Conservation (phyloP, 1,140 invertebrate species). For the Aphelinus certus region DNA sequence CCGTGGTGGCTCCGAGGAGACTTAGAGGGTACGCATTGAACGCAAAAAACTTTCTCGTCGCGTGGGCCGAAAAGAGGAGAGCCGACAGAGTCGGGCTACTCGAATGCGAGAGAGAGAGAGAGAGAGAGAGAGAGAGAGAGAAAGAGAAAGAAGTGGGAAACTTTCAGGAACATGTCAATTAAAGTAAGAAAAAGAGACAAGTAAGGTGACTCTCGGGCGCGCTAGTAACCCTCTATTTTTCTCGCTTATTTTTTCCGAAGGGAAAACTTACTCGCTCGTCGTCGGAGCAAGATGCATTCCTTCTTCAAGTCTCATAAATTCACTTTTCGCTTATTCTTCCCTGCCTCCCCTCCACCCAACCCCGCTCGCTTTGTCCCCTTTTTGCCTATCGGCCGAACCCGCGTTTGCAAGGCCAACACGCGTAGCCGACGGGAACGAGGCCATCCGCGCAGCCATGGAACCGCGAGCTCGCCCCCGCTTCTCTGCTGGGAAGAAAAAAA, state of each 20-base stretch:
- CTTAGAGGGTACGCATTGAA: slow-evolving; percentile 12
- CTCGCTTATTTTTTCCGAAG: slow-evolving; percentile 33
- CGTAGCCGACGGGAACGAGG: not conserved
- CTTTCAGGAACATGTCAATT: slow-evolving; percentile 51
- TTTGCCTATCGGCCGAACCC: not conserved
- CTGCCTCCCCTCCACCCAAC: slow-evolving; percentile 14
- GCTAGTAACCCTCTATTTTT: slow-evolving; percentile 31
- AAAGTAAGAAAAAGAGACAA: slow-evolving; percentile 43
- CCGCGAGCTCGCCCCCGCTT: too few species aligned
- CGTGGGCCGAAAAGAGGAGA: not conserved
- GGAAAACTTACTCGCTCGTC: slow-evolving; percentile 30
- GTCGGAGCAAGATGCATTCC: slow-evolving; percentile 30
- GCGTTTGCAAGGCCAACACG: slow-evolving; percentile 25
- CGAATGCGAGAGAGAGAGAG: not conserved
- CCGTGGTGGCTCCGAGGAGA: not conserved
- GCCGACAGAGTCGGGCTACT: too few species aligned
- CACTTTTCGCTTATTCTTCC: slow-evolving; percentile 34
- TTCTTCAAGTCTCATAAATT: slow-evolving; percentile 39
- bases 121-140: slow-evolving; percentile 32
- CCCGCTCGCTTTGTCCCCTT: too few species aligned
- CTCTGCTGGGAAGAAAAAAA: not conserved
- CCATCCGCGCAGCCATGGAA: too few species aligned
- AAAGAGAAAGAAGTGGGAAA: slow-evolving; percentile 41
- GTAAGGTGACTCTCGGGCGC: slow-evolving; percentile 14
- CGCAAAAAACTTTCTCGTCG: slow-evolving; percentile 27